Percentiles rank a stretch among this genome's conserved stretches.
phyloP scores from a whole-genome alignment of 2,113 vertebrate species.

The Apteryx owenii region DNA sequence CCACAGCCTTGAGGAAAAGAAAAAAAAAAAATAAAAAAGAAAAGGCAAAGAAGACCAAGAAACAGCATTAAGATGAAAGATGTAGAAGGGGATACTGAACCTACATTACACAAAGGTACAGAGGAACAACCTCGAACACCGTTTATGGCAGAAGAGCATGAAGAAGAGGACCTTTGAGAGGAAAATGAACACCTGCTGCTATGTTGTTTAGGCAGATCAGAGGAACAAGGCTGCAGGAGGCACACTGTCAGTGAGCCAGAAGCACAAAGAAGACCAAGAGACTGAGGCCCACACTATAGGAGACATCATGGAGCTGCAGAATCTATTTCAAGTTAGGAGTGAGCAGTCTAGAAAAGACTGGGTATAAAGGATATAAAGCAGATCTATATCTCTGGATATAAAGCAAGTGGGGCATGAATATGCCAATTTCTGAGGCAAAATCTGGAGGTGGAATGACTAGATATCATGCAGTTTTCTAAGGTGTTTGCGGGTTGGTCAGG shows the following conservation, averaged over 20 bases:
- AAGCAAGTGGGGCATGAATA: not conserved
- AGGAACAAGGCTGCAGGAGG: not conserved
- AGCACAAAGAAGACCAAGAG: not conserved
- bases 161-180: not conserved
- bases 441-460: not conserved
- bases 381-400: not conserved
- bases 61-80: no score
- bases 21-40: no score
- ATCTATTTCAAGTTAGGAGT: not conserved
- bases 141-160: not conserved
- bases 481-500: not conserved
- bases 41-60: no score
- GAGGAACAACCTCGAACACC: no score
- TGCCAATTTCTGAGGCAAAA: not conserved
- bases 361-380: not conserved
- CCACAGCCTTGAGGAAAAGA: no score
- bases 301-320: not conserved
- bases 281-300: not conserved
- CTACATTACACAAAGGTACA: no score
- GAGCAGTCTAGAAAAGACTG: not conserved
- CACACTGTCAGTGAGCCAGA: not conserved
- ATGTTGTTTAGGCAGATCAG: not conserved
- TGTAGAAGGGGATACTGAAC: no score
- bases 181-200: not conserved
- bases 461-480: not conserved